Evolutionary conservation across 2,888 invertebrate genomes (phyloP).

Genomic region (Crepidodera aurea): DNA sequence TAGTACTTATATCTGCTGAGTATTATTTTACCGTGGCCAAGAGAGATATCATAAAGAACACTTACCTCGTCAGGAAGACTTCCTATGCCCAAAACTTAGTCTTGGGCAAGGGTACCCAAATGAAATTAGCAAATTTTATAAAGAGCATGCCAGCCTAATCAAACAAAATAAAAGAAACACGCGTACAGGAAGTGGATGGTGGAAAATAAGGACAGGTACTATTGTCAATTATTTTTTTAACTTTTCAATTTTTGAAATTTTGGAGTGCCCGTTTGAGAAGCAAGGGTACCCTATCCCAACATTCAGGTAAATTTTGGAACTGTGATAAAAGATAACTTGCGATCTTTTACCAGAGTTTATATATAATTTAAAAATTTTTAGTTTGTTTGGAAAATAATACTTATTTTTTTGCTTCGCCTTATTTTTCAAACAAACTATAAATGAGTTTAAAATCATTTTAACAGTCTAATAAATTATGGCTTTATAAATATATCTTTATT

Average conservation of each 20-base stretch:
- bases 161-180: slow-evolving; percentile 26
- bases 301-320: slow-evolving; percentile 80
- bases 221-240: slow-evolving; percentile 31
- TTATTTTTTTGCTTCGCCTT: too few species aligned
- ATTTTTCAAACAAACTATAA: too few species aligned
- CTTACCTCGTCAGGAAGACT: slow-evolving; percentile 45
- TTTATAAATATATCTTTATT: too few species aligned
- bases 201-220: slow-evolving; percentile 53
- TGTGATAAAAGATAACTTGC: slow-evolving; percentile 44
- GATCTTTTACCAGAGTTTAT: slow-evolving; percentile 47
- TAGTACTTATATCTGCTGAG: too few species aligned
- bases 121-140: slow-evolving; percentile 17
- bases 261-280: slow-evolving; percentile 62
- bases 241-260: slow-evolving; percentile 46
- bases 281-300: slow-evolving; percentile 98
- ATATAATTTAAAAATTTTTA: slow-evolving; percentile 5
- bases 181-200: slow-evolving; percentile 31
- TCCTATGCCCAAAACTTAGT: slow-evolving; percentile 38
- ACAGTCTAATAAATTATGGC: too few species aligned
- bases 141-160: slow-evolving; percentile 33
- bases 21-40: too few species aligned
- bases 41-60: slow-evolving; percentile 24
- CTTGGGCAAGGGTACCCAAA: slow-evolving; percentile 59
- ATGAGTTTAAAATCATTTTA: too few species aligned
- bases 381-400: too few species aligned